Base-by-base conservation (phyloP, 37 sponge, comb jelly and placozoan species). In the Halisarca cf. caerulea region DNA sequence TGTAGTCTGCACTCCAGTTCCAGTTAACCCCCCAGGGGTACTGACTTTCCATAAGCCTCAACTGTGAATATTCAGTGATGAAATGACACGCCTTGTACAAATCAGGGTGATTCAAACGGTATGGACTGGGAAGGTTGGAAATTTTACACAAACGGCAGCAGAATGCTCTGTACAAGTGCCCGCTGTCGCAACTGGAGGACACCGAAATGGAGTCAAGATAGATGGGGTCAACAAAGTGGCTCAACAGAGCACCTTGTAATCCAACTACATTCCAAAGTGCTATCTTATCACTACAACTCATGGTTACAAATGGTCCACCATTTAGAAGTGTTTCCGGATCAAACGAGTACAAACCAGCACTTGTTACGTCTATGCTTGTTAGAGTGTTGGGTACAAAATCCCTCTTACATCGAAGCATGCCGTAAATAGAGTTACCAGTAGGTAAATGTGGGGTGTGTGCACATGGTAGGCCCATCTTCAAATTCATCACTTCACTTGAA, bases 71-170 rank as follows among this genome's bases (percentile, higher is more conserved):
- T 34, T 32, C 0, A 2, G 17, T 34, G 27, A 32, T 28, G 34
- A 68, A 68, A 33, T 8, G 35, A 35, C 47, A 41, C 42, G 83
- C 80, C 34, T 69, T 58, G 62, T 36, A 62, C 15, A 88, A 43
- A 9, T 68, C 41, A 9, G 89, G 89, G 37, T 88, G 89, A 74
- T 83, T 88, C 25, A 88, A 33, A 24, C 80, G 79, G 70, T 78
- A 88, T 20, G 43, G 84, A 17, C 79, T 2, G 14, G 89, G 89
- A 5, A 88, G 80, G 43, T 83, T 2, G 17, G n/a, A 32, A 68
- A 68, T 68, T 27, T 68, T 68, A 1, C 69, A 17, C 69, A 68
- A 33, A 6, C 69, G 69, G 28, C 69, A 68, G 28, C 69, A 68
- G 23, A 82, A 61, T 33, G 82, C 82, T 35, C 82, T 37, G 18